A percentile compares a stretch with the other conserved stretches of the same genome.
phyloP scores from a whole-genome alignment of 2,113 vertebrate species.

The Psittacara wagleri region DNA sequence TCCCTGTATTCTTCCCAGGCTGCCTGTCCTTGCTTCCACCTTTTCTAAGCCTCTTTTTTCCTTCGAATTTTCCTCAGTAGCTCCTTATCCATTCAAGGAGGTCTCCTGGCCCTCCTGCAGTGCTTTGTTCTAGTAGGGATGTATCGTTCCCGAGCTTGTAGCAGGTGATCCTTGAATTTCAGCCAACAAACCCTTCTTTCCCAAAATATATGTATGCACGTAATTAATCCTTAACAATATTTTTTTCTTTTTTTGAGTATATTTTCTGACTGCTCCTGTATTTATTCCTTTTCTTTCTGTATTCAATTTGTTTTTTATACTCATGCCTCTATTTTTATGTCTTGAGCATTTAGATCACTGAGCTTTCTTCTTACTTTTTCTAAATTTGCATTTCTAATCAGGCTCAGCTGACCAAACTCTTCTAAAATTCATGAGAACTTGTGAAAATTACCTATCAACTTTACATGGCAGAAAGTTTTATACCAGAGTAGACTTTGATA shows the following conservation, averaged over 20 bases:
- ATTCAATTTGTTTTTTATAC: not conserved
- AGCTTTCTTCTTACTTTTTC: not conserved
- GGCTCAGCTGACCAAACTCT: not conserved
- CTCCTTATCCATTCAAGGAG: too few relatives aligned
- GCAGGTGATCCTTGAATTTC: too few relatives aligned
- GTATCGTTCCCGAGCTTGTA: too few relatives aligned
- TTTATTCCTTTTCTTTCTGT: not conserved
- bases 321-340: not conserved
- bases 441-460: not conserved
- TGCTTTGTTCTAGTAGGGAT: too few relatives aligned
- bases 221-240: not conserved
- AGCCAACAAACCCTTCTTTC: not conserved
- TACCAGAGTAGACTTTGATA: not conserved
- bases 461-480: not conserved
- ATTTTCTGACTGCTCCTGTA: not conserved
- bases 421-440: not conserved
- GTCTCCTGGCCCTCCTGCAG: too few relatives aligned
- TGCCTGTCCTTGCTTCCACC: too few relatives aligned
- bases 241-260: accelerated
- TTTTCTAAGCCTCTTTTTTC: too few relatives aligned
- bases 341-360: not conserved
- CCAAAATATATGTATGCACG: not conserved
- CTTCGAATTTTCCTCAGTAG: too few relatives aligned
- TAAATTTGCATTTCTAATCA: not conserved
- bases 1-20: too few relatives aligned